A percentile compares a stretch with the other conserved stretches of the same genome.
phyloP scores from a whole-genome alignment of 2,888 invertebrate genomes.

The Scotopteryx bipunctaria region DNA sequence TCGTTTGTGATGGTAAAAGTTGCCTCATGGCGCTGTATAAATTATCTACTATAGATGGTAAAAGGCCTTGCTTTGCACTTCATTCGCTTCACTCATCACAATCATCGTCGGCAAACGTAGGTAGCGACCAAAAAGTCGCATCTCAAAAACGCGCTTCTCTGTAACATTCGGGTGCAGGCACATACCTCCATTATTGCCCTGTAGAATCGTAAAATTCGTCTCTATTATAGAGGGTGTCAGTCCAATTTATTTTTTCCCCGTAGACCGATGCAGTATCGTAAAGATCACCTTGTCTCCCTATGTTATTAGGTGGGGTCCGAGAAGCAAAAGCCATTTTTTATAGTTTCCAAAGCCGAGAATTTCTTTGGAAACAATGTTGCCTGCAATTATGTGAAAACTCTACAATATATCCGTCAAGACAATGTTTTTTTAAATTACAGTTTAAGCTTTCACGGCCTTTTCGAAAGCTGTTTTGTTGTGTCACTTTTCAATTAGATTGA shows the following conservation, averaged over 20 bases:
- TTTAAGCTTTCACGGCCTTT: background rate
- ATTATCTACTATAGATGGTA: no score
- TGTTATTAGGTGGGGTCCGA: conserved; percentile 40
- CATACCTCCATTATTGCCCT: conserved; percentile 30
- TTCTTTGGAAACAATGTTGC: background rate
- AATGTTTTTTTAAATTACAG: background rate
- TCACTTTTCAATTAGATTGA: background rate
- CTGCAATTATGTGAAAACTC: background rate
- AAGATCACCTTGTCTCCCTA: conserved; percentile 74
- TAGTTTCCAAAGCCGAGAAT: conserved; percentile 30
- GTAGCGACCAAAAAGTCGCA: conserved; percentile 19
- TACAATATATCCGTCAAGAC: background rate
- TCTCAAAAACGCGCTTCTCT: conserved; percentile 3
- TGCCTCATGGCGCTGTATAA: no score
- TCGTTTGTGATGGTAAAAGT: no score
- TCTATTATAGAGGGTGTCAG: conserved; percentile 66
- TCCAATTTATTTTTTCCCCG: conserved; percentile 82
- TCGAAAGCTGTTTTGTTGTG: background rate
- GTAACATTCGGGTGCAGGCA: conserved; percentile 21
- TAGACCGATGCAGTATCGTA: conserved; percentile 78
- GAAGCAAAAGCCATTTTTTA: conserved; percentile 23
- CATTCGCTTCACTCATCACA: no score
- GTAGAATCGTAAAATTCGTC: conserved; percentile 60
- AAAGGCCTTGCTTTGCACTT: no score
- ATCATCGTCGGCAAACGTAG: background rate